Base-by-base conservation (phyloP, 2,888 invertebrate species). In the Zygaena filipendulae region DNA sequence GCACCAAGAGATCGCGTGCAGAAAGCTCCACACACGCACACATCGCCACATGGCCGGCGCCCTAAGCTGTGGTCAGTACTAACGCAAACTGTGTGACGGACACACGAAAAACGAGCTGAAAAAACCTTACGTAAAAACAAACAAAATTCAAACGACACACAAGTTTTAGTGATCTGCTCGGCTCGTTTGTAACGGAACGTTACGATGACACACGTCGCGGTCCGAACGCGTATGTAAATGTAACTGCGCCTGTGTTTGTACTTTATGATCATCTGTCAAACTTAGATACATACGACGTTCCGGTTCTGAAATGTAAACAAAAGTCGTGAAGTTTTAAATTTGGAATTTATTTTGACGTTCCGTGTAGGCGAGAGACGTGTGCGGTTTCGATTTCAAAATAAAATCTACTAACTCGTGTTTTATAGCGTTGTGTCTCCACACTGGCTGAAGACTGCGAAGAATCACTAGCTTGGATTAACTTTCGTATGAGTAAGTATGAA, bases 1-100 rank as follows among this genome's bases (percentile, higher is more conserved):
- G 70, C 67, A 59, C 52, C 45, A 50, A 53, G 57, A 64, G 74
- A 71, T 77, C 74, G 79, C 79, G 79, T 77, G 75, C 77, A 70
- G 71, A 77, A 75, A 72, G 70, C 66, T 68, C 58, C 69, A 75
- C 75, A 71, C 74, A 75, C 77, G 70, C 77, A 77, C 69, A 67
- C 69, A 42, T 29, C 44, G 50, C 52, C 64, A 60, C 61, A 58
- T 61, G 67, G 58, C 57, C 72, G 74, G 69, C 77, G 75, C 79
- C 75, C 77, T 77, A 75, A 72, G 70, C 74, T 72, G 77, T 75
- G 79, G 79, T 79, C 79, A 79, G 75, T 79, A 63, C 71, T 71
- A 70, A 72, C 66, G 74, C 77, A 74, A 75, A 75, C 79, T 69
- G 79, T 77, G 79, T 70, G 71, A 69, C 74, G 79, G 77, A 71